Conservation (phyloP, 1,140 invertebrate genomes). For the Panulirus ornatus region DNA sequence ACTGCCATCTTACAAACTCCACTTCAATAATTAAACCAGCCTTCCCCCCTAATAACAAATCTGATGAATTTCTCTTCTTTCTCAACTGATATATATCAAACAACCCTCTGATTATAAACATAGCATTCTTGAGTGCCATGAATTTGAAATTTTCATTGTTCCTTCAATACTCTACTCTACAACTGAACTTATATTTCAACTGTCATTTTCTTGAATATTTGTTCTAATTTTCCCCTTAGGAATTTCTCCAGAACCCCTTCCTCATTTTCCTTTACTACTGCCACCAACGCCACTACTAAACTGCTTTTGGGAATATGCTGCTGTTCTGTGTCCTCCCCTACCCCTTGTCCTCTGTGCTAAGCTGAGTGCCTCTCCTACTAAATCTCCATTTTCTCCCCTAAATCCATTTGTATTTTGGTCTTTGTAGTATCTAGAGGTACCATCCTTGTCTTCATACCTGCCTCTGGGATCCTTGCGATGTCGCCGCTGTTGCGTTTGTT, state of each 20-base stretch:
- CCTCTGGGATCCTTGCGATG: neutral
- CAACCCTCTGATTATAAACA: no score
- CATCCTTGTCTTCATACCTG: neutral
- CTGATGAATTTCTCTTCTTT: no score
- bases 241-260: neutral
- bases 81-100: no score
- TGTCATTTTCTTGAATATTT: neutral
- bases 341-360: neutral
- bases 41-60: no score
- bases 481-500: neutral
- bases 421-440: neutral
- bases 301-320: neutral
- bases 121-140: no score
- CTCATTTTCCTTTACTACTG: neutral
- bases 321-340: neutral
- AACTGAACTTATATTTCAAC: no score
- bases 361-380: neutral
- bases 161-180: no score
- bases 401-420: neutral
- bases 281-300: neutral
- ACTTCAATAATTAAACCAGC: no score
- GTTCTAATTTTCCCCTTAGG: neutral
- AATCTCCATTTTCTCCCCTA: neutral
- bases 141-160: no score
- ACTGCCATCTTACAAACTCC: no score